Evolutionary conservation across 2,797 vertebrate species (phyloP).

Genomic region (Brotula barbata): DNA sequence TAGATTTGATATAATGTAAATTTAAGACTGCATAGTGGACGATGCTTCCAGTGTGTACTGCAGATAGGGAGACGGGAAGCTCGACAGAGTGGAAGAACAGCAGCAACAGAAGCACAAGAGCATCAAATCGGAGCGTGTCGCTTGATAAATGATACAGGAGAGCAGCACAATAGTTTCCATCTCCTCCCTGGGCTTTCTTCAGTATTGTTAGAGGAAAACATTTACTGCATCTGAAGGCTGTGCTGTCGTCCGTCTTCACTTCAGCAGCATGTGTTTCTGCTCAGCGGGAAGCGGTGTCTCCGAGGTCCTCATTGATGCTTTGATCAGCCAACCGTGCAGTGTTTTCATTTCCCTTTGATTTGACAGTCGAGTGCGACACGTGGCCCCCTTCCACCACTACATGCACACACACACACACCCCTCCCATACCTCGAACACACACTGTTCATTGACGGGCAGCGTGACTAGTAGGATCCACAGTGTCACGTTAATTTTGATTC

Average conservation of each 20-base stretch:
- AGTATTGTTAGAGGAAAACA: constrained; percentile 15
- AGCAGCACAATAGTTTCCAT: constrained; percentile 22
- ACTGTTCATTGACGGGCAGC: constrained; percentile 46
- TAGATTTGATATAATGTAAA: too few species aligned
- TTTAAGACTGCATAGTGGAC: too few species aligned
- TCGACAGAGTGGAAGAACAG: too few species aligned
- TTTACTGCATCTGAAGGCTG: constrained; percentile 30
- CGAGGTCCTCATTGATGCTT: constrained; percentile 55
- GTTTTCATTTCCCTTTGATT: constrained; percentile 69
- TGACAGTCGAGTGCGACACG: constrained; percentile 63
- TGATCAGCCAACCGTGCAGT: constrained; percentile 55
- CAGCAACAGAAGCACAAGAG: background rate
- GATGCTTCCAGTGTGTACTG: too few species aligned
- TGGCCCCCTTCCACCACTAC: too few species aligned
- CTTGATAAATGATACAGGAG: constrained; percentile 36
- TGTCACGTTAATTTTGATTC: constrained; percentile 55
- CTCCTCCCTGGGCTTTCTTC: constrained; percentile 20
- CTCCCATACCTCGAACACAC: too few species aligned
- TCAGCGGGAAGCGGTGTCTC: constrained; percentile 48
- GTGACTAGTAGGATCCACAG: constrained; percentile 38
- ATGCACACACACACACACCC: too few species aligned
- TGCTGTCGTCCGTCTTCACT: constrained; percentile 40
- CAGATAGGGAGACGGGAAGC: too few species aligned
- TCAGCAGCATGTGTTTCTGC: constrained; percentile 43
- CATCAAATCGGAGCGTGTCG: constrained; percentile 19